Evolutionary conservation across 53 echinoderm and acorn worm genomes (phyloP), one percentile per base, ranked within the genome.

Genomic region (Henricia sp.): DNA sequence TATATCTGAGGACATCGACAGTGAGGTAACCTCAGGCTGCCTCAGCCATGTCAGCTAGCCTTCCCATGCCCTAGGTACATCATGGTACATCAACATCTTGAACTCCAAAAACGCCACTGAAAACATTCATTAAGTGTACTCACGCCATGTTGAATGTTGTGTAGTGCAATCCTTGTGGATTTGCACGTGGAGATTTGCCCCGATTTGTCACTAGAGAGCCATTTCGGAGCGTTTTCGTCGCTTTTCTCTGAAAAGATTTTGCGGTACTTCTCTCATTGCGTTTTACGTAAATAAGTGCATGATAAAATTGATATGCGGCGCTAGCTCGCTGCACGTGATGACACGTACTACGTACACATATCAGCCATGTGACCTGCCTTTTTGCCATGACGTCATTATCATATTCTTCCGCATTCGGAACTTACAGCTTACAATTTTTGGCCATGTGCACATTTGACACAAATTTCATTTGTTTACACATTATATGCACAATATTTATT

Each of bases 131-230:
- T 75, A 52, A 4, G 54, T 84, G 29, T 71, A 92, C 93, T 92
- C 87, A 92, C 93, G 89, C 93, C 93, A 92, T 92, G 83, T 33
- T 89, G 82, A 83, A 26, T 66, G 67, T 68, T 65, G 71, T 80
- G 73, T 74, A 82, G 88, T 68, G 84, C 91, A 86, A 86, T 86
- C 86, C 86, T 39, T 32, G 36, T 37, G 78, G 86, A 90, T 72
- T 85, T 82, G 86, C 74, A 86, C 88, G 71, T 50, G 66, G 74
- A 44, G n/a, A n/a, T n/a, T n/a, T n/a, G n/a, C n/a, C n/a, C n/a
- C 52, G 32, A 25, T 68, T 58, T 33, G 42, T 74, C 56, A 73
- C 74, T 83, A 91, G 35, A 68, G 35, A 77, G 82, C 91, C 91
- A 91, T 91, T 80, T 80, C 87, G 87, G 59, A 56, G 67, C 66